phyloP scores from a whole-genome alignment of 2,113 vertebrate genomes.

The Ptilorrhoa leucosticta region DNA sequence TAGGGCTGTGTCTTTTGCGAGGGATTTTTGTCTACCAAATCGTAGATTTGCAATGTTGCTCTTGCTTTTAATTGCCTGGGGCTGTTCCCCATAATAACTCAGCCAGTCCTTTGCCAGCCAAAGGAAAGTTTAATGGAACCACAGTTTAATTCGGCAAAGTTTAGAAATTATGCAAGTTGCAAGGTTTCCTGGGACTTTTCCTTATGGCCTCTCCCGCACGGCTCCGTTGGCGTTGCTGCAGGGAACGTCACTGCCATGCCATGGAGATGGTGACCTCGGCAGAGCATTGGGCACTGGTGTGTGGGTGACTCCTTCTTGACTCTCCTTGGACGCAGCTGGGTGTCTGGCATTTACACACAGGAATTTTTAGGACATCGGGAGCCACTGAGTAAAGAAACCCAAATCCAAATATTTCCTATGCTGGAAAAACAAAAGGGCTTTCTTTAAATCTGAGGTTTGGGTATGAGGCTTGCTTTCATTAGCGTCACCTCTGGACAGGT shows the following conservation, averaged over 20 bases:
- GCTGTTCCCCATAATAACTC: not conserved
- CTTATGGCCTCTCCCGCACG: rapidly evolving
- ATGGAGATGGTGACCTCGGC: not conserved
- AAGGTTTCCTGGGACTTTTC: not conserved
- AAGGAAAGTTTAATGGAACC: constrained; percentile 29
- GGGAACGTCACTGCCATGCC: rapidly evolving
- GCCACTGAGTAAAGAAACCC: not conserved
- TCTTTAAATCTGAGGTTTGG: not conserved
- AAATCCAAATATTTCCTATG: not conserved
- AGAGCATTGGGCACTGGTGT: not conserved
- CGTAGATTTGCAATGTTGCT: not conserved
- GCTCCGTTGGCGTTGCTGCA: not conserved
- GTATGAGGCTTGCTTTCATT: not conserved
- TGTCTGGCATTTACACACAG: not conserved
- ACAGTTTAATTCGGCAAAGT: constrained; percentile 12
- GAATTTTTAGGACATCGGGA: not conserved
- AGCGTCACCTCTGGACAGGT: not conserved
- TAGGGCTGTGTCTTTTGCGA: constrained; percentile 15
- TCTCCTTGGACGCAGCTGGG: not conserved
- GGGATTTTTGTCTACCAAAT: not conserved
- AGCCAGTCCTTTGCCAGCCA: not conserved
- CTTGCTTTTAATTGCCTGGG: constrained; percentile 26
- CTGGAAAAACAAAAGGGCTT: not conserved
- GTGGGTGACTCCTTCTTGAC: not conserved
- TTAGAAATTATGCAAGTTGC: not conserved